These are phyloP conservation scores for Mustelus asterias DNA, from an alignment of 2,113 vertebrate genomes.

Conservation along the genomic window DNA sequence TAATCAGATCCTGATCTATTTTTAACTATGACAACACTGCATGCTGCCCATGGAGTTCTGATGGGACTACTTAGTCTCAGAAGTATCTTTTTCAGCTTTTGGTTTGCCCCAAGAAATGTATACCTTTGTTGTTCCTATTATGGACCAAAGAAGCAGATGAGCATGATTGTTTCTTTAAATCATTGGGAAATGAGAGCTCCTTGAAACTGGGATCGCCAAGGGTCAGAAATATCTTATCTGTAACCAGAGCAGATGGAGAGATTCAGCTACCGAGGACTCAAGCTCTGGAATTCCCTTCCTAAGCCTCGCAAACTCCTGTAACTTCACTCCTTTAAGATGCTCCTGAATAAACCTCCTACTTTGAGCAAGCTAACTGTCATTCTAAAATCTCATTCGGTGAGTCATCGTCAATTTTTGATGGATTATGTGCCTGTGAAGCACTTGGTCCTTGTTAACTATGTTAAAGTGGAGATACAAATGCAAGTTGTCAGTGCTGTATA, in stretches of 20 bases:
- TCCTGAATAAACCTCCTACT: no score
- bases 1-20: conserved; percentile 23
- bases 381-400: background rate
- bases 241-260: background rate
- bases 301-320: background rate
- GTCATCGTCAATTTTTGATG: background rate
- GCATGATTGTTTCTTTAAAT: background rate
- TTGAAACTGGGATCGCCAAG: background rate
- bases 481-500: background rate
- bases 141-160: background rate
- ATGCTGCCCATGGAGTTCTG: background rate
- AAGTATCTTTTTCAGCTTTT: conserved; percentile 15
- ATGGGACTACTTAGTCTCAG: conserved; percentile 2
- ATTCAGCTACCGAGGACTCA: background rate
- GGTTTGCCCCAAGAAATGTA: background rate
- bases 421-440: background rate
- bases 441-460: background rate
- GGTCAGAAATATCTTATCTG: background rate
- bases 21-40: background rate
- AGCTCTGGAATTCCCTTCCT: background rate
- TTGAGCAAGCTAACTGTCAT: background rate
- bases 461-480: background rate
- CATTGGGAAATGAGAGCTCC: background rate
- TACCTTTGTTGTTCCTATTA: background rate
- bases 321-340: background rate